Percentiles rank a stretch among this genome's conserved stretches.
These are phyloP conservation scores for Fragum whitleyi DNA, from an alignment of 2,888 invertebrate genomes.

Conservation along the genomic window DNA sequence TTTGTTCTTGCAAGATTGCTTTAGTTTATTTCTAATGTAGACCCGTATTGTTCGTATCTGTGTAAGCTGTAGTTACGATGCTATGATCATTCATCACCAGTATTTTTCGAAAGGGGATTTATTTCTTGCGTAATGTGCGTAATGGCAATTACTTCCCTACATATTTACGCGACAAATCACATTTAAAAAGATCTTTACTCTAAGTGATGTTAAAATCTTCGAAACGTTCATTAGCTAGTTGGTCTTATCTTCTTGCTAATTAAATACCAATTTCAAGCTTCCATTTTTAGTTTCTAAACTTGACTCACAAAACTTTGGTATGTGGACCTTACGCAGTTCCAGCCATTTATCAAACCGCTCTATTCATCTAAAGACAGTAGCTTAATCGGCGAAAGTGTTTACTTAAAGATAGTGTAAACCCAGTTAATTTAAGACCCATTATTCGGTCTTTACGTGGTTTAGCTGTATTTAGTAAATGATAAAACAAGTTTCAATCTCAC, in stretches of 20 bases:
- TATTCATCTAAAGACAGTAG: slow-evolving; percentile 33
- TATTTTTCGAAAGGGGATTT: too few relatives aligned
- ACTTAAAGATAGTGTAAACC: slow-evolving; percentile 39
- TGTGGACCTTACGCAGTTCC: slow-evolving; percentile 29
- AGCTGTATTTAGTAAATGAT: slow-evolving; percentile 48
- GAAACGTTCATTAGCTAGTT: neutral
- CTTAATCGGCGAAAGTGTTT: slow-evolving; percentile 51
- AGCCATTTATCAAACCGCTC: slow-evolving; percentile 41
- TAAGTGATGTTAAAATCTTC: neutral
- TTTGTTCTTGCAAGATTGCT: too few relatives aligned
- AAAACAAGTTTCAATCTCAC: slow-evolving; percentile 29
- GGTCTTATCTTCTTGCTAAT: neutral
- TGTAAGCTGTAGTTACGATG: too few relatives aligned
- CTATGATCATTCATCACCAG: too few relatives aligned
- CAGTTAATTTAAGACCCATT: slow-evolving; percentile 37
- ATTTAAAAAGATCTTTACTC: too few relatives aligned
- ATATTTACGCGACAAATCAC: too few relatives aligned
- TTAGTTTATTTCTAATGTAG: too few relatives aligned
- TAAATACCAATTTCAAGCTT: neutral
- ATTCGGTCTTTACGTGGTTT: slow-evolving; percentile 45
- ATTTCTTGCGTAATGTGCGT: too few relatives aligned
- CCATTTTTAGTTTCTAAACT: neutral
- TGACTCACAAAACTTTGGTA: slow-evolving; percentile 35
- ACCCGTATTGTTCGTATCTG: too few relatives aligned
- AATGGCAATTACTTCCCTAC: too few relatives aligned